Evolutionary conservation across 1,140 invertebrate species (phyloP), one percentile per base, ranked within the genome.

Genomic region (Varroa destructor): DNA sequence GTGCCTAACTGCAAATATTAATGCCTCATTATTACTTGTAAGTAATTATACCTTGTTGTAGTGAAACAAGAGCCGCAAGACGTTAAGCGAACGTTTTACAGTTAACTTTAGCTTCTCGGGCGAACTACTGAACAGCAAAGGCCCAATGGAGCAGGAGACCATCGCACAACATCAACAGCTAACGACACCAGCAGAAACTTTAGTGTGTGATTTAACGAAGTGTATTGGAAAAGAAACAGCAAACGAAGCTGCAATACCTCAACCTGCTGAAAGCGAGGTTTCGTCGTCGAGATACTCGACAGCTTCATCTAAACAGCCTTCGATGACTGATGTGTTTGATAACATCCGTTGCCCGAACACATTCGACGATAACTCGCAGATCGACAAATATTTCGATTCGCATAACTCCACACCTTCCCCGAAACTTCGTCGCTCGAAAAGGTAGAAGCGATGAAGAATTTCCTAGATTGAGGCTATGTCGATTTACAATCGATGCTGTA

Each of bases 371-470:
- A 46, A 67, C 37, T 67, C 61, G 12, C 61, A 67, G 37, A 37
- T 67, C 40, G 61, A 67, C 12, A 40, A 8, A 37, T 67, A 43
- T 8, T 67, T 67, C 61, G 61, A 67, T 46, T 43, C 61, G 14
- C 61, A 67, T 8, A 25, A 67, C 5, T 67, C 61, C 3, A 67
- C 61, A 37, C 61, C 61, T 2, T 67, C 61, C 1, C 61, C 61
- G 37, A 67, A 67, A 67, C 61, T 40, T 37, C 61, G 61, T 40
- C 61, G 61, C 37, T 67, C 61, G 10, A 40, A 67, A 37, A 67
- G 61, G 61, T 67, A 40, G 46, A 3, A 51, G 8, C 46, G 4
- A 51, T 51, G 46, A 8, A 8, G 3, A 5, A 3, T 5, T 51
- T 51, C 46, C 4, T 51, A 51, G 8, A 51, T 8, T 51, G 46